Evolutionary conservation across 2,888 invertebrate species (phyloP), one percentile per base, ranked within the genome.

Genomic region (Apamea anceps): DNA sequence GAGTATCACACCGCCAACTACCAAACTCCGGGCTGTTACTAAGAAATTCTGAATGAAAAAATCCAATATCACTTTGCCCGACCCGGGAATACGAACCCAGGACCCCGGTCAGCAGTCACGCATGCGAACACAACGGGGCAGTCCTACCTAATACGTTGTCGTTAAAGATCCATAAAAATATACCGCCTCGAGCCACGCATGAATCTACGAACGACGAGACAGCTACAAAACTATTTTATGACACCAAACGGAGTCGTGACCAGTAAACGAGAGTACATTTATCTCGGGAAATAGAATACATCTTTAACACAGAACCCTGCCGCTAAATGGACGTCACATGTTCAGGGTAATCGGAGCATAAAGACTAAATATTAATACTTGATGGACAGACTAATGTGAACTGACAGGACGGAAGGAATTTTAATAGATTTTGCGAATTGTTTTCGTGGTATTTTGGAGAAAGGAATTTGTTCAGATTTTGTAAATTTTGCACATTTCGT

Each of bases 281-380:
- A 74, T 76, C 57, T 60, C 48, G 68, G 78, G 85, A 85, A 88
- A 89, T 82, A 82, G 81, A 86, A 88, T 80, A 76, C 67, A 57
- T 68, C 13, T 67, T 45, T 25, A 73, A 25, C 28, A 5, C 28
- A 54, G 37, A 63, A 62, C 48, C 62, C 66, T 48, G n/a, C 6
- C 37, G 25, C 7, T 37, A 63, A 63, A 72, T 68, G 21, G 60
- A 71, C 68, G 75, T 37, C 74, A 80, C 67, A 80, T 72, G 73
- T 72, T 79, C 77, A 74, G 51, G 60, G 85, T 83, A 88, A 87
- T 77, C 18, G 42, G 80, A 89, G 71, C 48, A 42, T 51, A 72
- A 71, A 75, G 63, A 73, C 79, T 77, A 42, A 84, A 74, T 77
- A 82, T 74, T 68, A 79, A 57, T 70, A 62, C 54, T 37, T 76